Base-by-base conservation (phyloP, 2,113 vertebrate genomes). In the Platichthys stellatus region DNA sequence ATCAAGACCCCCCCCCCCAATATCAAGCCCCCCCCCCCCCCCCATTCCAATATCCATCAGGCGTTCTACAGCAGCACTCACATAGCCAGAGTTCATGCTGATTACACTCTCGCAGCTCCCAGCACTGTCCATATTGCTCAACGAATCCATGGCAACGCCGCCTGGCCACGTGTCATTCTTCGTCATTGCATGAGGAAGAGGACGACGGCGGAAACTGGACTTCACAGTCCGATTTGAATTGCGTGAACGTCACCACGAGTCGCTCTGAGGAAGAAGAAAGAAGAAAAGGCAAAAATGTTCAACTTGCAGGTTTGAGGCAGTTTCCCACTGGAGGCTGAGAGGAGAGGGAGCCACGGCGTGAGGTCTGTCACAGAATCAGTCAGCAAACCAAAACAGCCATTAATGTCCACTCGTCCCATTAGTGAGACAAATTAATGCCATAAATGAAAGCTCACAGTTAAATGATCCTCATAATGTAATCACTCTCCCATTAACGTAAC, bases 21-120 rank as follows among this genome's bases (percentile, higher is more conserved):
- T 12, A 10, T 40, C 10, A n/a, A n/a, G n/a, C 31, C 31, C 31
- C 6, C 40, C 26, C 26, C 3, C 3, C 2, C 26, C 28, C 5
- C 40, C 2, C 3, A 26, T 26, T 26, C 26, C 26, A 11, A 43
- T 13, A 11, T 43, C 11, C 11, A 21, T 28, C 26, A 49, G 24
- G 9, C 38, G 59, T 28, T 49, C 17, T 56, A n/a, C 57, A 56
- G 74, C 18, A 31, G 60, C 77, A 96, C 96, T 93, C 94, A 99
- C 98, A 69, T 58, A 86, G 90, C 84, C 94, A 86, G 97, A 96
- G 86, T 94, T 89, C 1, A 85, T 74, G 93, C 97, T 97, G 92
- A 91, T 93, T 87, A 96, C 94, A 76, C 95, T 97, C 94, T 97
- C 96, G 1, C 89, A 93, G 95, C 96, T 97, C 63, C 94, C 94